Conservation (phyloP, 2,888 invertebrate species). For the Aelia acuminata region DNA sequence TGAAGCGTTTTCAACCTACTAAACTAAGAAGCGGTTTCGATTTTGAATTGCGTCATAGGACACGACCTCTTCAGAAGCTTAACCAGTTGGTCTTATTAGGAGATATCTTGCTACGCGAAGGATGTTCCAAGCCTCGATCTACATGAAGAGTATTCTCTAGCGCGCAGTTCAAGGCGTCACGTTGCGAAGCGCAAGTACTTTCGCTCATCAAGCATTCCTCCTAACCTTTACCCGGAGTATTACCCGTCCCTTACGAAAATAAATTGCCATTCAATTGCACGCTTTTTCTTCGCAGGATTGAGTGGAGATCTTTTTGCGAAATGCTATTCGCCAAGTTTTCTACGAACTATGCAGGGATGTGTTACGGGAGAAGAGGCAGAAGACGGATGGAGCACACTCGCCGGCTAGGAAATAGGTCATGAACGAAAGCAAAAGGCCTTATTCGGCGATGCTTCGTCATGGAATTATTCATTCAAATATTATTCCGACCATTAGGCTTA, state of each 20-base stretch:
- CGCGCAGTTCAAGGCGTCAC: background rate
- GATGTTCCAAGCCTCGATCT: slow-evolving; percentile 1
- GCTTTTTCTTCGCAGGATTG: background rate
- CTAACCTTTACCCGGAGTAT: slow-evolving; percentile 15
- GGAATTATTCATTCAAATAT: background rate
- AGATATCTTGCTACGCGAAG: background rate
- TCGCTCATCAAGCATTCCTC: background rate
- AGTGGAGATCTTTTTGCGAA: background rate
- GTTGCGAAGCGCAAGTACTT: slow-evolving; percentile 25
- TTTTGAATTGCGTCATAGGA: background rate
- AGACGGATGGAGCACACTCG: background rate
- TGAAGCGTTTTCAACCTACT: background rate
- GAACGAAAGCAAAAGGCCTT: background rate
- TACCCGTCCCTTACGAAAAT: slow-evolving; percentile 34
- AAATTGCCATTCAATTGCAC: background rate
- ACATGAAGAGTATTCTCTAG: background rate
- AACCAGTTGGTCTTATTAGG: background rate
- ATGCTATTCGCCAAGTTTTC: background rate
- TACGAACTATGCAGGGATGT: background rate
- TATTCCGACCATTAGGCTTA: background rate
- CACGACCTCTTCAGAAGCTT: background rate
- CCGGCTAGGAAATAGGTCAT: background rate
- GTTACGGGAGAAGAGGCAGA: background rate
- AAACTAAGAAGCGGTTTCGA: background rate
- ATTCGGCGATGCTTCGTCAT: background rate